phyloP scores from a whole-genome alignment of 2,888 invertebrate species.

The Augiades crinisus region DNA sequence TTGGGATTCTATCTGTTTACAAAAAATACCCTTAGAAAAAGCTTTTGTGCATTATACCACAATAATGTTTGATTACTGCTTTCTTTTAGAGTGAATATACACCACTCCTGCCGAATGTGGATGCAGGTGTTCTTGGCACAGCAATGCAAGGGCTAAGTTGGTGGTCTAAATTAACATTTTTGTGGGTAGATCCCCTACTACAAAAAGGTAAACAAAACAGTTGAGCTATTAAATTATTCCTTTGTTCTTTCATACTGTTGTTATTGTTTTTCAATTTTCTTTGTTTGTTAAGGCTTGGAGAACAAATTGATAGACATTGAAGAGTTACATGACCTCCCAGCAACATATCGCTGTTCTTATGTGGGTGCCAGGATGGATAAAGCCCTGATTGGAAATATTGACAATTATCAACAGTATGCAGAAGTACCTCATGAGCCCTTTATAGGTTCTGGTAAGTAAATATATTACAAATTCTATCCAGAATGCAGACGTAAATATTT shows the following conservation, averaged over 20 bases:
- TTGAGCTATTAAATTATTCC: too few relatives aligned
- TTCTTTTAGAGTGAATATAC: slow-evolving; percentile 80
- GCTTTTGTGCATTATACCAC: too few relatives aligned
- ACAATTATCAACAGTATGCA: slow-evolving; percentile 67
- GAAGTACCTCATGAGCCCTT: slow-evolving; percentile 75
- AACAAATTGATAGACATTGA: slow-evolving; percentile 87
- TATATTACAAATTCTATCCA: too few relatives aligned
- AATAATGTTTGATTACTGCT: neutral
- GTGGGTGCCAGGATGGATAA: slow-evolving; percentile 83
- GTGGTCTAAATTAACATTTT: slow-evolving; percentile 89
- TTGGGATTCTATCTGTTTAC: too few relatives aligned
- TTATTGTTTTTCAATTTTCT: too few relatives aligned
- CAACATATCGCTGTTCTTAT: slow-evolving; percentile 81
- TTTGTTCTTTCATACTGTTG: too few relatives aligned
- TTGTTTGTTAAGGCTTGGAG: slow-evolving; percentile 81
- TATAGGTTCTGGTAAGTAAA: slow-evolving; percentile 58
- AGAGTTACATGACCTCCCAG: slow-evolving; percentile 92
- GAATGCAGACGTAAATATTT: too few relatives aligned
- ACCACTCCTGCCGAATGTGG: slow-evolving; percentile 83
- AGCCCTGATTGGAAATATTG: slow-evolving; percentile 78
- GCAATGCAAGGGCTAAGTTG: slow-evolving; percentile 89
- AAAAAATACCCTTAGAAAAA: too few relatives aligned
- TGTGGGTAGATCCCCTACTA: slow-evolving; percentile 94
- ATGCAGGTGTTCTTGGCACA: slow-evolving; percentile 88
- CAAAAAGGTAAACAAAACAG: slow-evolving; percentile 81